Conservation (phyloP, 2,888 invertebrate genomes). For the Cremastinae sp. region DNA sequence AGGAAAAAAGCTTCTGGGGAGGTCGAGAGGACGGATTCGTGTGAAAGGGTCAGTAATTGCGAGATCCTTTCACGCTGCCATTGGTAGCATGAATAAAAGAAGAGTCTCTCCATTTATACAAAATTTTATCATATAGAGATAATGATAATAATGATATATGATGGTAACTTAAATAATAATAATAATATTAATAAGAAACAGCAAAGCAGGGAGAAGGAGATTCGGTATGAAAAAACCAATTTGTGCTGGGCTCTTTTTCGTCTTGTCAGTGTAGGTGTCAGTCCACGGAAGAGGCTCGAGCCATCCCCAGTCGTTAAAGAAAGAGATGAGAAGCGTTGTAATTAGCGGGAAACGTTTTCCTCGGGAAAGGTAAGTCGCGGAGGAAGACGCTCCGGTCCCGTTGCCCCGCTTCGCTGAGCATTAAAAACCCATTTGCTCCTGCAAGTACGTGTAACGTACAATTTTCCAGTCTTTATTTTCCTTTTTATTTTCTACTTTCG, state of each 20-base stretch:
- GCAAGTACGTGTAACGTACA: constrained; percentile 29
- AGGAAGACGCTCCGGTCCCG: neutral
- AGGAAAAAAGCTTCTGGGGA: constrained; percentile 32
- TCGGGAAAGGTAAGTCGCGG: constrained; percentile 17
- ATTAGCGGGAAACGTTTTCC: constrained; percentile 52
- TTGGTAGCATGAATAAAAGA: constrained; percentile 49
- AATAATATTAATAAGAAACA: too few species aligned
- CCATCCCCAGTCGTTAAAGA: constrained; percentile 42
- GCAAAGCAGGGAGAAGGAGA: too few species aligned
- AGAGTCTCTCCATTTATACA: constrained; percentile 54
- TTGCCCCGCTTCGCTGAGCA: constrained; percentile 35
- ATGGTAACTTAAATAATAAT: too few species aligned
- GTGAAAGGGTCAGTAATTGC: constrained; percentile 57
- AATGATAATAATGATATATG: constrained; percentile 4
- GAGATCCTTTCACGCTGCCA: constrained; percentile 49
- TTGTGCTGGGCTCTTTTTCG: constrained; percentile 28
- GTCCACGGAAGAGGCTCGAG: neutral
- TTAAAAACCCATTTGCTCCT: constrained; percentile 58
- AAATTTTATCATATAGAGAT: constrained; percentile 22
- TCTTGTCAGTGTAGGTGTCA: neutral
- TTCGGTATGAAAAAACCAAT: constrained; percentile 34
- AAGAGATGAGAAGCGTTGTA: constrained; percentile 44
- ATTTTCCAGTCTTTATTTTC: too few species aligned
- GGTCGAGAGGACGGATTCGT: constrained; percentile 25
- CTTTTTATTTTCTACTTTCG: neutral